Conservation (phyloP, 2,797 vertebrate species). For the Labroides dimidiatus region DNA sequence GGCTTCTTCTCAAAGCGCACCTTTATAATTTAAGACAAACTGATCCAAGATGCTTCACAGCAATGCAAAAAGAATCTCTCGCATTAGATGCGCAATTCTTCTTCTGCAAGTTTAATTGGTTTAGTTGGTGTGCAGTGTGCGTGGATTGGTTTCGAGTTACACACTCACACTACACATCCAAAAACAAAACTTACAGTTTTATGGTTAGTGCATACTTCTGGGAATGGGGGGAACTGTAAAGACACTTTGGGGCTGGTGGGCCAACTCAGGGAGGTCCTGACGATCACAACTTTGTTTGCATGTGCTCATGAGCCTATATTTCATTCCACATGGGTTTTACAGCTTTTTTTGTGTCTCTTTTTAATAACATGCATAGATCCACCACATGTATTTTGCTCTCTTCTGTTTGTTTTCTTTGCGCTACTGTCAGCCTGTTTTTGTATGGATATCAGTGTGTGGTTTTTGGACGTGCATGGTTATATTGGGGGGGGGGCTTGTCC, state of each 20-base stretch:
- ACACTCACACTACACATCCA: slow-evolving; percentile 35
- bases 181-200: slow-evolving; percentile 84
- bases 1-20: neutral
- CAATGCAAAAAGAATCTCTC: no score
- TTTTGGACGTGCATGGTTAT: slow-evolving; percentile 1
- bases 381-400: slow-evolving; percentile 41
- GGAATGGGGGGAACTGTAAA: slow-evolving; percentile 82
- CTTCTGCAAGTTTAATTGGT: slow-evolving; percentile 89
- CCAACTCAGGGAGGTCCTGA: slow-evolving; percentile 79
- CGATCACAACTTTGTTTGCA: slow-evolving; percentile 57
- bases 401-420: slow-evolving; percentile 41
- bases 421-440: slow-evolving; percentile 15
- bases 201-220: slow-evolving; percentile 79
- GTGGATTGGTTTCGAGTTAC: slow-evolving; percentile 70
- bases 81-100: slow-evolving; percentile 61
- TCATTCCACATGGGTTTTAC: slow-evolving; percentile 65
- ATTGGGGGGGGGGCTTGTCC: slow-evolving; percentile 16
- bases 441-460: neutral
- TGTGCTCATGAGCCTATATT: slow-evolving; percentile 56
- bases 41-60: neutral
- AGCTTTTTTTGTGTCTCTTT: slow-evolving; percentile 60
- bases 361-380: slow-evolving; percentile 61
- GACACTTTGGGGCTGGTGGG: slow-evolving; percentile 82
- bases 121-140: slow-evolving; percentile 81
- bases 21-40: neutral